Evolutionary conservation across 2,888 invertebrate genomes (phyloP), one percentile per base, ranked within the genome.

Genomic region (Pachymerium ferrugineum): DNA sequence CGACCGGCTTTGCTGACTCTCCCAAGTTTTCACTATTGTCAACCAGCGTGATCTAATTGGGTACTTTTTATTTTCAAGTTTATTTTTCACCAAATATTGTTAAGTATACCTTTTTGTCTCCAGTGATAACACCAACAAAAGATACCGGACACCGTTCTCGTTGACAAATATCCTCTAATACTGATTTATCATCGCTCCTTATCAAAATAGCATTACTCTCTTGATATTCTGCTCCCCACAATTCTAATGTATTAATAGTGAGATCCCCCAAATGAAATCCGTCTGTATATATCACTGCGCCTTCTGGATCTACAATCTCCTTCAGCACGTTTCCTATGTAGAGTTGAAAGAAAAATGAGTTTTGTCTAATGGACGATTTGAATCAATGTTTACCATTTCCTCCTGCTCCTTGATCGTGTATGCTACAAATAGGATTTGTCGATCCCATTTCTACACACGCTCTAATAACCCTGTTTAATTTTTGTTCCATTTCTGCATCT

Each of bases 351-450:
- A 10, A 35, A 12, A 35, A 10, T 12, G 38, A 35, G 10, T 35
- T 10, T 35, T 35, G 10, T 12, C 10, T 35, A 12, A 35, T 35
- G 10, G 38, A 10, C n/a, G 2, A n/a, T 30, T 68, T 30, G 3
- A 68, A 68, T n/a, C n/a, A 19, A 68, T 29, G 3, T 42, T 8
- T 19, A 72, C 72, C 73, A 33, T 73, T 73, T 69, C 98, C 98
- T n/a, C 98, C 98, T 8, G 98, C 98, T 22, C 98, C 98, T 86
- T 98, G 98, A 84, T 99, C 98, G 81, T 99, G 98, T 78, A 99
- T 97, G 87, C 96, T 91, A 78, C 87, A 86, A 78, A 98, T 95
- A 1, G 97, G 97, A 85, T 98, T 96, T 14, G 86, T 84, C 0
- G 87, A 85, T 0, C 88, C 88, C 81, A 90, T 85, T 84, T 99